phyloP scores from a whole-genome alignment of 1,140 invertebrate species.

The Drosophila pachea region DNA sequence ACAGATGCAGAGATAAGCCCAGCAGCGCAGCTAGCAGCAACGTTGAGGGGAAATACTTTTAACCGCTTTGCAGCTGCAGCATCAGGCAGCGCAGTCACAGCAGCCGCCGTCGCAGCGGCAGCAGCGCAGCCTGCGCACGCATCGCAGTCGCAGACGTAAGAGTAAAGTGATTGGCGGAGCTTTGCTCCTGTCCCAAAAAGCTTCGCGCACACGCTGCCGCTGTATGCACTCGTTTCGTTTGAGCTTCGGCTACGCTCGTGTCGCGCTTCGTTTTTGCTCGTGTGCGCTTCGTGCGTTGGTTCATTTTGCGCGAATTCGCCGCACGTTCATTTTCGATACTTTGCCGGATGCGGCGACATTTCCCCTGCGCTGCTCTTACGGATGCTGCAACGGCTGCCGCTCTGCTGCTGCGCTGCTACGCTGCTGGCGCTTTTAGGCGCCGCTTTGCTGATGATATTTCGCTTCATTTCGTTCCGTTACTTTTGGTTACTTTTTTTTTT shows the following conservation, averaged over 20 bases:
- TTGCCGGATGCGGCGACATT: constrained; percentile 39
- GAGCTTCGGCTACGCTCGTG: constrained; percentile 10
- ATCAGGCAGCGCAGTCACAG: constrained; percentile 21
- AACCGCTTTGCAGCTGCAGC: constrained; percentile 39
- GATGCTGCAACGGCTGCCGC: constrained; percentile 8
- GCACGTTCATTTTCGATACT: constrained; percentile 44
- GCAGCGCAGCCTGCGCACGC: constrained; percentile 59
- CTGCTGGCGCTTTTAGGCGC: constrained; percentile 37
- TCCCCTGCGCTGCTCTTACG: constrained; percentile 40
- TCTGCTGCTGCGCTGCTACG: constrained; percentile 7
- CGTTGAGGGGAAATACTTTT: constrained; percentile 33
- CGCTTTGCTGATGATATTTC: constrained; percentile 45
- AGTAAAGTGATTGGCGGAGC: constrained; percentile 9
- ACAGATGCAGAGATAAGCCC: constrained; percentile 64
- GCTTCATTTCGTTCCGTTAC: constrained; percentile 21
- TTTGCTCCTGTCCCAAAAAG: constrained; percentile 61
- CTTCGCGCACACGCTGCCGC: constrained; percentile 18
- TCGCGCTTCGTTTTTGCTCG: constrained; percentile 22
- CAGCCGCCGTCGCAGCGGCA: constrained; percentile 11
- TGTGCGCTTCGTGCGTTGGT: constrained; percentile 37
- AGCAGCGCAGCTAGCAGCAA: constrained; percentile 40
- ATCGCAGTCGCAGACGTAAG: constrained; percentile 18
- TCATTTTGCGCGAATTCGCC: constrained; percentile 43
- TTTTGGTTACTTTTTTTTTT: constrained; percentile 37
- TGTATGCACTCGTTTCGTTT: constrained; percentile 43